Evolutionary conservation across 2,113 vertebrate species (phyloP), one percentile per base, ranked within the genome.

Genomic region (Hyperopisus bebe): DNA sequence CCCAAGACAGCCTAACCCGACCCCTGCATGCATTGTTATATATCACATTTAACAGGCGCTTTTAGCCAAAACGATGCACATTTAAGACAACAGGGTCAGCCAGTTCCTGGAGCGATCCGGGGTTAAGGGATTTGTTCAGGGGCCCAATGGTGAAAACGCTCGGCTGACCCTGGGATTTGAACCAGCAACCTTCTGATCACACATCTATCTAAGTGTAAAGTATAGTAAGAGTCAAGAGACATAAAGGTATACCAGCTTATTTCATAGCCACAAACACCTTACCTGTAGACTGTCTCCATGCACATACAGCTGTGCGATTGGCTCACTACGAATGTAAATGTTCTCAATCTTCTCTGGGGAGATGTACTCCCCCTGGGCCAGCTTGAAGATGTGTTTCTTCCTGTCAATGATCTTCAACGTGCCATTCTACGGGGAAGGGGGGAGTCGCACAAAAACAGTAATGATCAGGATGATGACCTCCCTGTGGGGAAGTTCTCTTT

Each of bases 321-420:
- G 98, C 87, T 99, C 96, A 31, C 98, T 98, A 89, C 98, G 97
- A 90, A 97, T 97, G 84, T 99, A 99, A 95, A 99, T 98, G 91
- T 98, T 99, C 94, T 99, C 98, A 3, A 99, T 99, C 95, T 99
- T 99, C 95, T 99, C 98, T 0, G 98, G 98, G 0, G 98, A 98
- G 80, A 99, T 97, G 50, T 99, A 99, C 91, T 99, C 98, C 89
- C 98, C 98, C 95, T 99, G 98, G 89, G 98, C 98, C 91, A 99
- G 94, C 95, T 99, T 99, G 94, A 99, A 99, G 93, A 99, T 99
- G 90, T 99, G 98, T 93, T 99, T 99, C 94, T 99, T 99, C 93
- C 98, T 95, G 93, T 99, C 98, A 39, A 99, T 97, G 84, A 99
- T 99, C 95, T 97, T 99, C 91, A 99, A 95, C 7, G 98, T 99